Evolutionary conservation across 2,113 vertebrate genomes (phyloP), one percentile per base, ranked within the genome.

Genomic region (Cettia cetti): DNA sequence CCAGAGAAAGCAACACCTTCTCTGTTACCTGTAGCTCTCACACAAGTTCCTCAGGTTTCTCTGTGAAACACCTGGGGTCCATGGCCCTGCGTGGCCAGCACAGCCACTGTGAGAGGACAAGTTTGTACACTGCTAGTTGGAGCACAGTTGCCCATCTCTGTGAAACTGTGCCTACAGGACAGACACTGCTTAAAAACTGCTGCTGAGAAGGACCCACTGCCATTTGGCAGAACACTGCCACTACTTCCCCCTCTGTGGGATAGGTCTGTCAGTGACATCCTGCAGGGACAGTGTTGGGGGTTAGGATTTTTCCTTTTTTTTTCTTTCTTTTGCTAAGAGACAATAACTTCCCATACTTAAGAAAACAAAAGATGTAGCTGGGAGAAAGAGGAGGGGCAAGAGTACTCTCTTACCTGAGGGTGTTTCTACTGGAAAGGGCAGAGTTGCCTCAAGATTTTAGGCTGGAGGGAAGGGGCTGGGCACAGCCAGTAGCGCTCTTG

Each of bases 401-500:
- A 31, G 45, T 61, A 35, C 20, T 42, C 8, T 44, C 30, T 42
- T 52, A 71, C 11, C 26, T 70, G 45, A 6, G 12, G 9, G 13
- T 3, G 6, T 15, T 57, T 69, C 23, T 49, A 3, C 28, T 15
- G 35, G 24, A 24, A 35, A 42, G 37, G 15, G 20, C 37, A 60
- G 35, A 50, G 54, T 24, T 42, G 52, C 15, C 6, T 0, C 1
- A 3, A 50, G 24, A 60, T 52, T 52, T 52, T 8, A 35, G 26
- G 37, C 45, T 24, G 31, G 16, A 33, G 19, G 30, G 53, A 40
- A n/a, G 15, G 6, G 16, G 26, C 11, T 42, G 66, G 24, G 15
- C 0, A 1, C 37, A 82, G 31, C 20, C 40, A 35, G 11, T 4
- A 6, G 15, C 0, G 1, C 23, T 14, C 31, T 42, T 0, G 0